Evolutionary conservation across 30 jellyfish, hydroid and myxozoan species (phyloP), one percentile per base, ranked within the genome.

Genomic region (Pseudorhiza aurosa): DNA sequence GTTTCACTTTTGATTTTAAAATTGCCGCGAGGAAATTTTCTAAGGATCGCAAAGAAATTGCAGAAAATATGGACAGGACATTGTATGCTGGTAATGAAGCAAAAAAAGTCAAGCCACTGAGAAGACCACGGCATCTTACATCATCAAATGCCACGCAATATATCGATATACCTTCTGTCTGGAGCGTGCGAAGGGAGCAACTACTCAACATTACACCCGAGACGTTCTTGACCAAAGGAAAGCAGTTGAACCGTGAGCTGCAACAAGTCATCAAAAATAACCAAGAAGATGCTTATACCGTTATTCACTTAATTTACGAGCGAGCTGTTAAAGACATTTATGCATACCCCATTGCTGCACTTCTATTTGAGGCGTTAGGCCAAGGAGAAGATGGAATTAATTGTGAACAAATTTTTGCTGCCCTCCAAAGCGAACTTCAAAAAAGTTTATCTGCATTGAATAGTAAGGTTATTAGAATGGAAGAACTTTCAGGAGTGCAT

Each of bases 281-380:
- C 25, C 60, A 25, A 6, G 12, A 69, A 0, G 50, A 69, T 42
- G 68, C 69, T 21, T 47, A 43, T 7, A 74, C 50, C 22, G 85
- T 85, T 0, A 40, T 85, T 24, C 46, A 24, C 27, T 12, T 85
- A 1, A 51, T 75, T 5, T 75, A 85, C 57, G 91, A 85, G 67
- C 56, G 64, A 50, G 96, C 96, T 24, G 77, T 43, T 8, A 75
- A 75, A 28, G 88, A 68, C 22, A 19, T 64, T 0, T 71, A 74
- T 40, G 11, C 68, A 27, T 75, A 74, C 57, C 96, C 96, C 0
- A 74, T 85, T 10, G 96, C 96, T 10, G 96, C 85, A 17, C 56
- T 74, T 12, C 56, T 85, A 4, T 85, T 85, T 53, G 96, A 85
- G 45, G 91, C 75, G 65, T 15, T 85, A 28, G 90, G 96, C 57